A percentile compares a stretch with the other conserved stretches of the same genome.
These are phyloP conservation scores for Hydrophis major DNA, from an alignment of 2,797 vertebrate genomes.

Conservation along the genomic window DNA sequence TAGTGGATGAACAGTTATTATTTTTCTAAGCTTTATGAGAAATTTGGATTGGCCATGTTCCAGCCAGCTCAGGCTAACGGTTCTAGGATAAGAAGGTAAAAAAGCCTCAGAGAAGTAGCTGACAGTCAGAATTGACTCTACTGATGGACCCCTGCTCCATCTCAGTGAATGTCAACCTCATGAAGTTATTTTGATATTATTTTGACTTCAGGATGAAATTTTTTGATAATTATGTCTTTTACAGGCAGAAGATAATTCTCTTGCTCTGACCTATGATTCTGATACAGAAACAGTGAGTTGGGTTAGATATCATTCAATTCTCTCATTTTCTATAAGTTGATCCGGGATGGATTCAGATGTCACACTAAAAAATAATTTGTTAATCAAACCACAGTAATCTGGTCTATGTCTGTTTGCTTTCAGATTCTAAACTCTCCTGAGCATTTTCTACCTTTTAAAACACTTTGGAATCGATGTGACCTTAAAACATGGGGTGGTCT, in stretches of 20 bases:
- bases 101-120: background rate
- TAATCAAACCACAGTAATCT: background rate
- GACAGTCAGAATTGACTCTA: background rate
- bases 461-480: background rate
- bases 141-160: too few species aligned
- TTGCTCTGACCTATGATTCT: slow-evolving; percentile 66
- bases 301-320: background rate
- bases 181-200: background rate
- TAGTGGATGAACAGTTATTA: background rate
- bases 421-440: background rate
- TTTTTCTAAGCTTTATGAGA: background rate
- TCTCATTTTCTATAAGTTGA: background rate
- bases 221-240: slow-evolving; percentile 38
- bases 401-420: background rate
- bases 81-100: background rate
- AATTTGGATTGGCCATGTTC: background rate
- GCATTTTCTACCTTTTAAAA: background rate
- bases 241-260: slow-evolving; percentile 71
- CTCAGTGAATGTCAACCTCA: background rate
- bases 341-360: background rate
- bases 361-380: background rate
- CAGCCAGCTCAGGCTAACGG: background rate
- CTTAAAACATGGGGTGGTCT: background rate
- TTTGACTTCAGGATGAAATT: background rate
- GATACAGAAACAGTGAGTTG: slow-evolving; percentile 71